Conservation (phyloP, 2,888 invertebrate species). For the Globia sparganii region DNA sequence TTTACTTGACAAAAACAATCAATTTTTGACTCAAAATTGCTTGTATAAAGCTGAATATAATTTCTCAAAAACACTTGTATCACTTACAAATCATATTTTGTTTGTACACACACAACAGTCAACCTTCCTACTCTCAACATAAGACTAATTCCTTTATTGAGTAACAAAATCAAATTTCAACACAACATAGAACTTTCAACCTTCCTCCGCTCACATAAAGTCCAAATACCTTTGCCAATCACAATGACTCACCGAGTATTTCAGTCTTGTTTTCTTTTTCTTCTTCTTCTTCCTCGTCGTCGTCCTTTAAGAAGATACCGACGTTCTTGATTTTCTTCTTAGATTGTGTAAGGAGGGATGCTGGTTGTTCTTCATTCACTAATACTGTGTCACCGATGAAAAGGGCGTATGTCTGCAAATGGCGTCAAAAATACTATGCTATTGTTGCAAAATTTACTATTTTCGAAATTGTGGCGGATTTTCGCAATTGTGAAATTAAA, state of each 20-base stretch:
- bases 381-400: slow-evolving; percentile 99
- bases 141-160: background rate
- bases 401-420: slow-evolving; percentile 93
- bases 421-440: background rate
- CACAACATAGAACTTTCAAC: slow-evolving; percentile 10
- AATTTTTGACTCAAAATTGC: background rate
- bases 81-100: background rate
- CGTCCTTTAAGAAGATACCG: slow-evolving; percentile 98
- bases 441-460: background rate
- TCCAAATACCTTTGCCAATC: slow-evolving; percentile 28
- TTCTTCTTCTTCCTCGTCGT: slow-evolving; percentile 95
- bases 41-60: slow-evolving; percentile 2
- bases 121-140: background rate
- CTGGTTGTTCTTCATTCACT: slow-evolving; percentile 97
- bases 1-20: background rate
- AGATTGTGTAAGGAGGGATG: slow-evolving; percentile 96
- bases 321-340: slow-evolving; percentile 99
- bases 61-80: background rate
- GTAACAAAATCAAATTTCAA: background rate
- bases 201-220: slow-evolving; percentile 15
- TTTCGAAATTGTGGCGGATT: background rate
- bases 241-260: slow-evolving; percentile 91
- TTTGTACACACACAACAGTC: background rate
- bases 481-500: background rate
- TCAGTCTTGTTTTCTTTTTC: slow-evolving; percentile 94